Base-by-base conservation (phyloP, 2,888 invertebrate species). In the Andrena bicolor region DNA sequence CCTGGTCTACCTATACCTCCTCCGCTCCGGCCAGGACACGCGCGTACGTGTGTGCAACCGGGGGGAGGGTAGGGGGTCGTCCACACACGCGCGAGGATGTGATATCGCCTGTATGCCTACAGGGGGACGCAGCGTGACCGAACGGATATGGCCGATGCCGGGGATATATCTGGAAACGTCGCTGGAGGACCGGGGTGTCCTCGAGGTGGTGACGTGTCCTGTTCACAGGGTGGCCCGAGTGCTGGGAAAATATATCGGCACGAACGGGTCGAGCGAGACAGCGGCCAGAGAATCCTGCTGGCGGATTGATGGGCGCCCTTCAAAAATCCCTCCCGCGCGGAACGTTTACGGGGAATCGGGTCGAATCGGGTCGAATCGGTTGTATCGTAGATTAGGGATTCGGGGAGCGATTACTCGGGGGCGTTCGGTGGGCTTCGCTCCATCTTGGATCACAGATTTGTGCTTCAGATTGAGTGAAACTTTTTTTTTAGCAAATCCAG, bases 201-300 rank as follows among this genome's bases (percentile, higher is more conserved):
- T 88, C 78, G 82, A 85, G 77, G 48, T 66, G 74, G 68, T 76
- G 85, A 64, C 73, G 80, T 81, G 77, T 80, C 76, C 84, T 75
- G 86, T 80, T 88, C 86, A 65, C 53, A 56, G 76, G 49, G 72
- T 81, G 69, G 56, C 26, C 76, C 60, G 48, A 88, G 87, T 88
- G 87, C 78, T 88, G 69, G 53, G 86, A 86, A 88, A 88, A 88
- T 88, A 88, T 86, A 81, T 82, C 86, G 73, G 63, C 76, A 48
- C 51, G 72, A 82, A 60, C 70, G 64, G 53, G 35, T 51, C 56
- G 28, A 73, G 74, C 74, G 73, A 76, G 69, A 53, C 72, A 56
- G 35, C 49, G 49, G 70, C 4, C 32, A 68, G 68, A 53, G 61
- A 75, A 61, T 73, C 49, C 51, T 48, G 30, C 68, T 26, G 65